A percentile compares a stretch with the other conserved stretches of the same genome.
Conservation (phyloP, 2,113 vertebrate genomes). For the Arenaria interpres region DNA sequence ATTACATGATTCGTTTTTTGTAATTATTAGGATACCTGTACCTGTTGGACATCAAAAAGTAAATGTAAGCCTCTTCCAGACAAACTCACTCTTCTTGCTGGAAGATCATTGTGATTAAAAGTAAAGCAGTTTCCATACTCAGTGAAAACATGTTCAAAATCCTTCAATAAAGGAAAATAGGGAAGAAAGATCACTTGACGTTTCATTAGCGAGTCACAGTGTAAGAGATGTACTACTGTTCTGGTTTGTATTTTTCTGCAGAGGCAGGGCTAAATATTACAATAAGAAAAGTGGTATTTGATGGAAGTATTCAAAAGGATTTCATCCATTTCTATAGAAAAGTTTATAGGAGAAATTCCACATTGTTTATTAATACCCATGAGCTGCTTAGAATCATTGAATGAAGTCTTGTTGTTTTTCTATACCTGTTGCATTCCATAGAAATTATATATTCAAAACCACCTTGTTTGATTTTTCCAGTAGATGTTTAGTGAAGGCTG, state of each 20-base stretch:
- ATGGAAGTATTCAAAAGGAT: background rate
- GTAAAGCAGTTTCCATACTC: conserved; percentile 84
- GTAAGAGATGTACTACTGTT: background rate
- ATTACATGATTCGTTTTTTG: background rate
- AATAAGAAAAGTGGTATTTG: background rate
- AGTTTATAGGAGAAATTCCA: background rate
- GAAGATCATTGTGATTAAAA: conserved; percentile 73
- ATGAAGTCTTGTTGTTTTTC: background rate
- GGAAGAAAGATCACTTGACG: background rate
- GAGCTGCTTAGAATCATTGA: background rate
- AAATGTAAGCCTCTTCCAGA: conserved; percentile 79
- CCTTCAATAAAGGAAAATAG: conserved; percentile 66
- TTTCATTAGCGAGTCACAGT: background rate
- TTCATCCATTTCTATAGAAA: background rate
- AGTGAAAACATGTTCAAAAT: conserved; percentile 80
- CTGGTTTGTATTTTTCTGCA: background rate
- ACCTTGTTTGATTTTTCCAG: background rate
- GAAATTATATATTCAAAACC: background rate
- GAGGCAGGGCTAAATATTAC: background rate
- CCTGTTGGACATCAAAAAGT: conserved; percentile 80
- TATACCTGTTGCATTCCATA: background rate
- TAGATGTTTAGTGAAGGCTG: background rate
- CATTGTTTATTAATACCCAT: background rate
- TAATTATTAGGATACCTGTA: conserved; percentile 10
- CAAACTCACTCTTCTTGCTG: conserved; percentile 69